A percentile compares a stretch with the other conserved stretches of the same genome.
Conservation (phyloP, 2,113 vertebrate genomes). For the Strigops habroptila region DNA sequence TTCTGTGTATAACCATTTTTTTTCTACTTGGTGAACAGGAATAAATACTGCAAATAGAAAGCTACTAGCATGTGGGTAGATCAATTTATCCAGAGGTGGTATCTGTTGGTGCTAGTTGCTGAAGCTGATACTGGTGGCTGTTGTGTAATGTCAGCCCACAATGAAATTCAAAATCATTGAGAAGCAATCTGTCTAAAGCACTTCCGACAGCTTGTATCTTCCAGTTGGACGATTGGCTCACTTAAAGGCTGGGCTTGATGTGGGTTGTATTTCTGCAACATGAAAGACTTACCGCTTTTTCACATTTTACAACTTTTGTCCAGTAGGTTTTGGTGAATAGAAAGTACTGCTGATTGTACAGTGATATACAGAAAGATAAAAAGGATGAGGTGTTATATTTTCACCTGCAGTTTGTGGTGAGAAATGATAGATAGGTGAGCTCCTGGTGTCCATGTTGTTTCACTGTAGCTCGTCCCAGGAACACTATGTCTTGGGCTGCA, state of each 20-base stretch:
- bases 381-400: constrained; percentile 22
- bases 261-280: constrained; percentile 6
- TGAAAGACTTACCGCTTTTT: constrained; percentile 7
- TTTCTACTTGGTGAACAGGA: not conserved
- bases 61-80: not conserved
- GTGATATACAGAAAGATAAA: constrained; percentile 44
- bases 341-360: not conserved
- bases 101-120: not conserved
- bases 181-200: not conserved
- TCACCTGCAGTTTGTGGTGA: not conserved
- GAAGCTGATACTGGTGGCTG: not conserved
- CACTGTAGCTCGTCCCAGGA: constrained; percentile 35
- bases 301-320: constrained; percentile 21
- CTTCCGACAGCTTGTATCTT: not conserved
- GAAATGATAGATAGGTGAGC: constrained; percentile 23
- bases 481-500: constrained; percentile 14
- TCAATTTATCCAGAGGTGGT: not conserved
- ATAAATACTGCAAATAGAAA: not conserved
- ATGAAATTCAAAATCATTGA: not conserved
- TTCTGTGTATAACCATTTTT: not conserved
- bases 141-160: not conserved
- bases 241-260: not conserved
- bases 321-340: constrained; percentile 18
- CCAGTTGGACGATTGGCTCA: not conserved
- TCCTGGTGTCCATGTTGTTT: constrained; percentile 6